Conservation (phyloP, 2,888 invertebrate species). For the Drosophila phalerata region DNA sequence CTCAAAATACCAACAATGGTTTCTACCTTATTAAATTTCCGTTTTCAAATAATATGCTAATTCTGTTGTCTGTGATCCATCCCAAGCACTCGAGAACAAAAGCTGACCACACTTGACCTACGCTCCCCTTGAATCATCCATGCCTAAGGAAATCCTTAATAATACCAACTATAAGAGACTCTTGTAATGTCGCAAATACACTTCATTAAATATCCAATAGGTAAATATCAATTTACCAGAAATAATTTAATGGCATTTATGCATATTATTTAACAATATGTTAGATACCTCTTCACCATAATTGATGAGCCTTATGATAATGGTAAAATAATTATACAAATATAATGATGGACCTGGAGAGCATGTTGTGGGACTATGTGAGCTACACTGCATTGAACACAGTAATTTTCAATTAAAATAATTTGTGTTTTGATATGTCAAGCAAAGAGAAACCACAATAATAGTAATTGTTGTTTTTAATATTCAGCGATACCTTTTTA, state of each 20-base stretch:
- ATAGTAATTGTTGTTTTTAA: conserved; percentile 3
- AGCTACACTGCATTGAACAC: conserved; percentile 20
- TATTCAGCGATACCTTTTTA: conserved; percentile 10
- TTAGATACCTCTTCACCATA: neutral
- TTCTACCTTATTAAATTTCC: conserved; percentile 33
- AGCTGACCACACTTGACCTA: conserved; percentile 12
- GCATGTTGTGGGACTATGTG: conserved; percentile 9
- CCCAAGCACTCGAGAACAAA: conserved; percentile 12
- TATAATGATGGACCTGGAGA: conserved; percentile 9
- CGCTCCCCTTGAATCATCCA: neutral
- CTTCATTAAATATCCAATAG: conserved; percentile 59
- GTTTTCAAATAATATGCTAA: conserved; percentile 29
- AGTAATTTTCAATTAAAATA: conserved; percentile 56
- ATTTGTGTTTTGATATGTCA: conserved; percentile 48
- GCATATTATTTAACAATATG: conserved; percentile 49
- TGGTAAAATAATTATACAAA: conserved; percentile 32
- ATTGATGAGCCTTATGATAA: conserved; percentile 36
- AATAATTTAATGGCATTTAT: conserved; percentile 62
- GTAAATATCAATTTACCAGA: conserved; percentile 58
- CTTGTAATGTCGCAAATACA: conserved; percentile 38
- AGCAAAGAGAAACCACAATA: conserved; percentile 12
- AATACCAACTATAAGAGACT: conserved; percentile 30
- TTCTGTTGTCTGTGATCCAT: conserved; percentile 13
- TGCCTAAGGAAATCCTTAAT: neutral
- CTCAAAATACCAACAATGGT: neutral